phyloP scores from a whole-genome alignment of 2,797 vertebrate species.

The Calcarius lapponicus region DNA sequence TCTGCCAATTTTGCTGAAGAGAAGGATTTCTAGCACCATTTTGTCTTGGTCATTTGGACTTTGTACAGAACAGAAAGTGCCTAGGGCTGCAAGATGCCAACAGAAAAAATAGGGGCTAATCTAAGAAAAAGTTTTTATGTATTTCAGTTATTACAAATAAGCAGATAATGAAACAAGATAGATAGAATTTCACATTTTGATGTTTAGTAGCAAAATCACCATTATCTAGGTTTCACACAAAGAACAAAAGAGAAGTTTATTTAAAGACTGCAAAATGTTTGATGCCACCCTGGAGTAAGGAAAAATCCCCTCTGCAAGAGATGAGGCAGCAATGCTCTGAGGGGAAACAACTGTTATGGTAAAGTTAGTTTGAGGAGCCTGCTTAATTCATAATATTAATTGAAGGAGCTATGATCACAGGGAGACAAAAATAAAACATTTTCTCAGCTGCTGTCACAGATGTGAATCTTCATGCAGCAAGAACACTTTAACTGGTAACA shows the following conservation, averaged over 20 bases:
- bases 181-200: neutral
- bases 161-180: neutral
- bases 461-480: neutral
- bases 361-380: neutral
- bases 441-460: constrained; percentile 5
- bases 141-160: neutral
- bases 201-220: neutral
- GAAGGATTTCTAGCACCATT: neutral
- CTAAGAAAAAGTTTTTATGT: neutral
- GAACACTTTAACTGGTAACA: neutral
- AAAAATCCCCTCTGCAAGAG: neutral
- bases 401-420: neutral
- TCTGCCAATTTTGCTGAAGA: neutral
- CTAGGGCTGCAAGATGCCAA: neutral
- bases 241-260: neutral
- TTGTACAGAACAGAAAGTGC: neutral
- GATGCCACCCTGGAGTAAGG: neutral
- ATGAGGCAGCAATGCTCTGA: neutral
- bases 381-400: neutral
- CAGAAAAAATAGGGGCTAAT: neutral
- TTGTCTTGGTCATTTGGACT: neutral
- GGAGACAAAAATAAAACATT: constrained; percentile 21
- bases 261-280: neutral
- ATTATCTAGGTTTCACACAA: neutral
- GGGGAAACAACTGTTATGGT: neutral